Percentiles rank a stretch among this genome's conserved stretches.
phyloP scores from a whole-genome alignment of 2,888 invertebrate genomes.

The Syritta pipiens region DNA sequence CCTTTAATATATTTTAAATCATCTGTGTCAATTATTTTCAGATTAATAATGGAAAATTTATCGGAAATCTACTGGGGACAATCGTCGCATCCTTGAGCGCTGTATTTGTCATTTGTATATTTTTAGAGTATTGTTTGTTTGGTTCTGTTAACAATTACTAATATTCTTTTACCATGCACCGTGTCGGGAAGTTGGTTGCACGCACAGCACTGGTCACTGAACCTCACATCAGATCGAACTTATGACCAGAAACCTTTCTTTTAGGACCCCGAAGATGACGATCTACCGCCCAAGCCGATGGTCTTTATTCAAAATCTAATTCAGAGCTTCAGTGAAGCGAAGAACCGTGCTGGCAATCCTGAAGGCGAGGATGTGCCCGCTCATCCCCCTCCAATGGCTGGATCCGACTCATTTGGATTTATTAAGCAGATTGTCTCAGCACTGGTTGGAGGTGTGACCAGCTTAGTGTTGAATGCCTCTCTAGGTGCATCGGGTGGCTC shows the following conservation, averaged over 20 bases:
- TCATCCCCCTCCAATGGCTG: slow-evolving; percentile 48
- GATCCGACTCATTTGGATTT: slow-evolving; percentile 76
- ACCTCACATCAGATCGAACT: too few species aligned
- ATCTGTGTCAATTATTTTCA: slow-evolving; percentile 68
- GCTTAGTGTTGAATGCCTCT: slow-evolving; percentile 75
- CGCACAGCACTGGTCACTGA: background rate
- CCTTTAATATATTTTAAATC: background rate
- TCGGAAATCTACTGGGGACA: slow-evolving; percentile 78
- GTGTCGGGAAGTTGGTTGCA: slow-evolving; percentile 30
- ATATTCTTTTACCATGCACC: slow-evolving; percentile 21
- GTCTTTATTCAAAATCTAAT: slow-evolving; percentile 76
- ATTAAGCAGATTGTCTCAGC: slow-evolving; percentile 77
- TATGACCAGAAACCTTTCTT: too few species aligned
- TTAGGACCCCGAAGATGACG: slow-evolving; percentile 79
- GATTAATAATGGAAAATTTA: slow-evolving; percentile 78
- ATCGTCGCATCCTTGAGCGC: slow-evolving; percentile 78
- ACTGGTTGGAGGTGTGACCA: slow-evolving; percentile 76
- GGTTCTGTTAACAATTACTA: slow-evolving; percentile 39
- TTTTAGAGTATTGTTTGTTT: slow-evolving; percentile 31
- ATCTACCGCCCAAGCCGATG: slow-evolving; percentile 75
- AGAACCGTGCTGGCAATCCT: slow-evolving; percentile 72
- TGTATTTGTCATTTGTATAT: slow-evolving; percentile 73
- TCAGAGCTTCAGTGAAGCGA: slow-evolving; percentile 75
- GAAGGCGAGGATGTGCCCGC: slow-evolving; percentile 55
- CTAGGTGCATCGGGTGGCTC: slow-evolving; percentile 77